Base-by-base conservation (phyloP, 2,888 invertebrate species). In the Epinotia bilunana region DNA sequence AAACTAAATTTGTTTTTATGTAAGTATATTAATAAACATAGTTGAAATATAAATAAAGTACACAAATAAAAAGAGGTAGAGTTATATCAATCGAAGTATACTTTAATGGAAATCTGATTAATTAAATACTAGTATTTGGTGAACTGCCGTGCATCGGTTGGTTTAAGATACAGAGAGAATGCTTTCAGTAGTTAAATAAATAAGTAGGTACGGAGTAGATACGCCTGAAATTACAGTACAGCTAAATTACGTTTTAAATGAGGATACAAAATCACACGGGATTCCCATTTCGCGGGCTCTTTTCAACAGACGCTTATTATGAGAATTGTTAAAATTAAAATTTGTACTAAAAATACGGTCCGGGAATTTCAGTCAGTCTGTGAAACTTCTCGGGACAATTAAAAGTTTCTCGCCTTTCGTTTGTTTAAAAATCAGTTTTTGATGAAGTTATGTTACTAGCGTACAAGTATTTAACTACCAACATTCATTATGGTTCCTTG, bases 231-330 rank as follows among this genome's bases (percentile, higher is more conserved):
- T 77, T 72, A 23, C 68, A 46, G 63, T 33, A 43, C 71, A 64
- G 60, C 73, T 55, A 60, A 76, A 77, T 76, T 63, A 76, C 73
- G 65, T 73, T 73, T n/a, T 73, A 55, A 61, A 62, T 61, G 69
- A 73, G 68, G 65, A 62, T 49, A 62, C 20, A 64, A 63, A 77
- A 72, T 73, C 73, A 77, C 74, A 69, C 69, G 72, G 72, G 77
- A 60, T 69, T 74, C 67, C 70, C 71, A 73, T 74, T 77, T 61
- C 20, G 53, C 9, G 18, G 73, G 57, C 58, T 64, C 61, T 75
- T 72, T 76, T 72, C 58, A 23, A n/a, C 57, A 46, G 72, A 46
- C 57, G 57, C 49, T 69, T 72, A 63, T 64, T 64, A 57, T 33
- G 57, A n/a, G 43, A 57, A 57, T 64, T 64, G 63, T 53, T 63